Evolutionary conservation across 2,113 vertebrate genomes (phyloP).

Genomic region (Suncus etruscus): DNA sequence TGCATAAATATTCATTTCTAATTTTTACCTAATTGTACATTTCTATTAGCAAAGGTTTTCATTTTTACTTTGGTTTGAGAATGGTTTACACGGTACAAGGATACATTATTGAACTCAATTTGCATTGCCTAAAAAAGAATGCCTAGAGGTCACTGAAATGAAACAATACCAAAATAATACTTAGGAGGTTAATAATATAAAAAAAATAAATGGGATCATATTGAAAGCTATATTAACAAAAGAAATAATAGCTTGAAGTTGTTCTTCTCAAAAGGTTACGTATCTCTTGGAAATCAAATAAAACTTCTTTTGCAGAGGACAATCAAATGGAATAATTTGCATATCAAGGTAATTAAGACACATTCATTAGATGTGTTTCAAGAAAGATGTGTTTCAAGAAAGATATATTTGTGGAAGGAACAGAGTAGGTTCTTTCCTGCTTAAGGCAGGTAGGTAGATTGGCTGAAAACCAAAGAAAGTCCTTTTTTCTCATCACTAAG

Average conservation of each 20-base stretch:
- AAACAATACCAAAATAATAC: slow-evolving; percentile 72
- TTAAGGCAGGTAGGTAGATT: slow-evolving; percentile 53
- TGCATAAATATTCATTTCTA: slow-evolving; percentile 84
- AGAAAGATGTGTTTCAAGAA: slow-evolving; percentile 32
- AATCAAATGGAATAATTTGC: slow-evolving; percentile 69
- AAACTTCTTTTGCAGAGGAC: slow-evolving; percentile 65
- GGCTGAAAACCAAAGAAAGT: slow-evolving; percentile 45
- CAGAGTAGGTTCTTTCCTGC: slow-evolving; percentile 42
- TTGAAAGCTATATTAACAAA: slow-evolving; percentile 67
- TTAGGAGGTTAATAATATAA: slow-evolving; percentile 70
- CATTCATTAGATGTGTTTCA: slow-evolving; percentile 51
- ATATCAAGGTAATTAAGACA: slow-evolving; percentile 7
- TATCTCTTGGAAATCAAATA: slow-evolving; percentile 62
- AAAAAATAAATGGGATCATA: slow-evolving; percentile 66
- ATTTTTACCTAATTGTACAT: slow-evolving; percentile 83
- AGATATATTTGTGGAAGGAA: slow-evolving; percentile 46
- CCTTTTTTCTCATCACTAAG: slow-evolving; percentile 47
- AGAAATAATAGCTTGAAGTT: slow-evolving; percentile 63
- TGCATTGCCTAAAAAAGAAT: slow-evolving; percentile 83
- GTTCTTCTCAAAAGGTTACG: slow-evolving; percentile 53
- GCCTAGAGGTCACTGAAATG: slow-evolving; percentile 78
- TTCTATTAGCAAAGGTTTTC: slow-evolving; percentile 84
- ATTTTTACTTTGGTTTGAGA: slow-evolving; percentile 84
- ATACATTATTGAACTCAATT: slow-evolving; percentile 83
- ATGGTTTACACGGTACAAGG: slow-evolving; percentile 77